phyloP scores from a whole-genome alignment of 2,797 vertebrate genomes.

The Argentina silus region DNA sequence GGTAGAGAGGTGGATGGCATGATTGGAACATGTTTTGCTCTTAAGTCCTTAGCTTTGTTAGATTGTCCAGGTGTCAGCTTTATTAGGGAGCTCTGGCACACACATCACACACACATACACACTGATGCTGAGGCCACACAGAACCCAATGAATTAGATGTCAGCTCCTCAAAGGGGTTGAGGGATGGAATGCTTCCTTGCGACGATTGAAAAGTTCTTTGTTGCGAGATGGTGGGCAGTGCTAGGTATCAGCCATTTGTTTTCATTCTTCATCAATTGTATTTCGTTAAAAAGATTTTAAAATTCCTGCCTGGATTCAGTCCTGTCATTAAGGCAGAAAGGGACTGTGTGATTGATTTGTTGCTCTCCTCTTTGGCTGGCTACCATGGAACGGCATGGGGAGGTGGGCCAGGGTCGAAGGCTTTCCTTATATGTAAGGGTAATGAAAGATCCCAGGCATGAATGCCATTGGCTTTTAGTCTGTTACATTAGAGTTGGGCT shows the following conservation, averaged over 20 bases:
- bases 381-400: not conserved
- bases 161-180: conserved; percentile 10
- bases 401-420: not conserved
- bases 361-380: not conserved
- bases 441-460: conserved; percentile 19
- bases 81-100: not conserved
- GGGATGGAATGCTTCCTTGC: conserved; percentile 12
- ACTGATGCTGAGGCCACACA: conserved; percentile 3
- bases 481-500: conserved; percentile 35
- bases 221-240: not conserved
- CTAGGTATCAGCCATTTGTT: not conserved
- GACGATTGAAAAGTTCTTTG: conserved; percentile 2
- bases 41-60: not conserved
- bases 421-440: not conserved
- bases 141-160: conserved; percentile 22
- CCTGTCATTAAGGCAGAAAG: not conserved
- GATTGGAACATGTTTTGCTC: conserved; percentile 5
- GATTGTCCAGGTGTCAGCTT: not conserved
- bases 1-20: not conserved
- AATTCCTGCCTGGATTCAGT: not conserved
- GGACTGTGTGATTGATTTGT: not conserved
- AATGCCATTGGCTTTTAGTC: conserved; percentile 27
- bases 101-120: not conserved
- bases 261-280: conserved; percentile 8
- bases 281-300: conserved; percentile 11